A percentile compares a stretch with the other conserved stretches of the same genome.
Conservation (phyloP, 1,140 invertebrate genomes). For the Euwallacea similis region DNA sequence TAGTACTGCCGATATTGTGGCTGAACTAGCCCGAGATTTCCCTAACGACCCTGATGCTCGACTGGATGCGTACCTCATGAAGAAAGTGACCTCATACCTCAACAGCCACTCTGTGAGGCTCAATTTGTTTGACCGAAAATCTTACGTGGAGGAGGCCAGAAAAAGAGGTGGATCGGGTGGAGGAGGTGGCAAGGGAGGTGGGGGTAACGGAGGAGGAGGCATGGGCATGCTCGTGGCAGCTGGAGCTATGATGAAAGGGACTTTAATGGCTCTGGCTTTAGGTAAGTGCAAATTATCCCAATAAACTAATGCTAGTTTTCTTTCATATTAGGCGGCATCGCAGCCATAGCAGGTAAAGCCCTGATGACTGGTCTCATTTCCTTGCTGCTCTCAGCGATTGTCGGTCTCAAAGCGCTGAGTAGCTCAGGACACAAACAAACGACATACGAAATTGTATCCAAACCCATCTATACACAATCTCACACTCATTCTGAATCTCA, state of each 20-base stretch:
- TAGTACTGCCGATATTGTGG: conserved; percentile 66
- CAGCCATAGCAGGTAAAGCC: conserved; percentile 78
- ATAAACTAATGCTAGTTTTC: background rate
- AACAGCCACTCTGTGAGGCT: conserved; percentile 73
- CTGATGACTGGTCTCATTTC: conserved; percentile 81
- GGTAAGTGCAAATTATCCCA: conserved; percentile 20
- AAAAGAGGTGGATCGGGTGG: conserved; percentile 58
- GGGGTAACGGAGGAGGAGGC: conserved; percentile 60
- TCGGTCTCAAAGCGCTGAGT: conserved; percentile 72
- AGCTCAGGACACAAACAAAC: conserved; percentile 70
- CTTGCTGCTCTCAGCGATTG: conserved; percentile 72
- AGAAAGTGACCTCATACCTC: conserved; percentile 70
- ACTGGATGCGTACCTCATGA: conserved; percentile 73
- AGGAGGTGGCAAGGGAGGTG: conserved; percentile 55
- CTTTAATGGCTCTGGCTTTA: conserved; percentile 68
- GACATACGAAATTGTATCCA: conserved; percentile 81
- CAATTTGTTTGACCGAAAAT: conserved; percentile 67
- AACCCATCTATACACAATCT: conserved; percentile 72
- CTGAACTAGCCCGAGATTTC: conserved; percentile 71
- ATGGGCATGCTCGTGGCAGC: conserved; percentile 62
- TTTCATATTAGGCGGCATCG: conserved; percentile 63
- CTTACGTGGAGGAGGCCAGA: conserved; percentile 56
- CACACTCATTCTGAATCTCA: conserved; percentile 72
- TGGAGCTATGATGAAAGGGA: conserved; percentile 70
- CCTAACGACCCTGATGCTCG: conserved; percentile 74